phyloP scores from a whole-genome alignment of 2,888 invertebrate species.

The Aporophyla nigra region DNA sequence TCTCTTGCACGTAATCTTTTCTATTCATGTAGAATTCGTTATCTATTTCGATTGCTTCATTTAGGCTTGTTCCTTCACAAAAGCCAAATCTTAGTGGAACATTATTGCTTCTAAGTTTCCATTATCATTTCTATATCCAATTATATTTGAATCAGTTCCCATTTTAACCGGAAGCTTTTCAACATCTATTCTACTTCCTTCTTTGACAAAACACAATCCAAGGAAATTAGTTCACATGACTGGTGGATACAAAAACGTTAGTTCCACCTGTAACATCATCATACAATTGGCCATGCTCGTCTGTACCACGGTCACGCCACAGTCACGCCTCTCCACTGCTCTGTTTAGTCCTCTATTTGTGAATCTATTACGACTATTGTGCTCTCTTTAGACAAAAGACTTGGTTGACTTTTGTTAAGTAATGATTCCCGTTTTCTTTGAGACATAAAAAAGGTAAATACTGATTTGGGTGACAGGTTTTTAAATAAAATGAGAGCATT shows the following conservation, averaged over 20 bases:
- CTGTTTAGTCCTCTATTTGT: conserved; percentile 31
- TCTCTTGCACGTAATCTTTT: not conserved
- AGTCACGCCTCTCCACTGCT: conserved; percentile 36
- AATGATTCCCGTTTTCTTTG: conserved; percentile 21
- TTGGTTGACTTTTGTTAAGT: conserved; percentile 24
- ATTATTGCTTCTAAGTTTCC: not conserved
- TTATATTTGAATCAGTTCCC: not conserved
- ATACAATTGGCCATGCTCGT: conserved; percentile 52
- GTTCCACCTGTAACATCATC: conserved; percentile 56
- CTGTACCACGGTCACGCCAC: conserved; percentile 21
- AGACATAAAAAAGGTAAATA: conserved; percentile 45
- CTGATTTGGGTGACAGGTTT: conserved; percentile 17
- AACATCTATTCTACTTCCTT: conserved; percentile 16
- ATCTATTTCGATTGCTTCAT: not conserved
- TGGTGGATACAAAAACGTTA: conserved; percentile 52
- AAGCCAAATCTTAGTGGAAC: not conserved
- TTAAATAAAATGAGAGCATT: not conserved
- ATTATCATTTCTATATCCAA: not conserved
- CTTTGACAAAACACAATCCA: conserved; percentile 42
- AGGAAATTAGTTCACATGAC: conserved; percentile 56
- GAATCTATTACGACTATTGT: conserved; percentile 59
- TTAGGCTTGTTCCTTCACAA: not conserved
- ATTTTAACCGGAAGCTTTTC: conserved; percentile 22
- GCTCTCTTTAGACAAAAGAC: conserved; percentile 16
- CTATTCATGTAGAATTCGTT: not conserved